A percentile compares a stretch with the other conserved stretches of the same genome.
Conservation (phyloP, 1,140 invertebrate species). For the Agrilus planipennis region DNA sequence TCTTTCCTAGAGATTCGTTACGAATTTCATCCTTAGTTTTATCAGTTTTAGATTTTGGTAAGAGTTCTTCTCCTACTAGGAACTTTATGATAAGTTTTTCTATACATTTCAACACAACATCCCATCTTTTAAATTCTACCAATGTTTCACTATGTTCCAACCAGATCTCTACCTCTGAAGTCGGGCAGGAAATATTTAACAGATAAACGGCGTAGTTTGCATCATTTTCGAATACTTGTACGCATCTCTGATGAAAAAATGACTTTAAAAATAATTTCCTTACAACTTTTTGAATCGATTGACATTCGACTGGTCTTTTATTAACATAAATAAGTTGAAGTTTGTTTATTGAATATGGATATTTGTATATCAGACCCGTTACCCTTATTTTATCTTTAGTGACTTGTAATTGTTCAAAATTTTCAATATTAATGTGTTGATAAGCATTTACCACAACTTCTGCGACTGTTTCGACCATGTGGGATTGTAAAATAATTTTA, state of each 20-base stretch:
- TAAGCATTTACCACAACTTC: constrained; percentile 41
- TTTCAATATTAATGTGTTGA: constrained; percentile 33
- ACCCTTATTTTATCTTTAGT: constrained; percentile 40
- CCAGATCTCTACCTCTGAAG: constrained; percentile 43
- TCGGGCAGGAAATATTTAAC: constrained; percentile 46
- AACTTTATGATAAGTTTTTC: constrained; percentile 38
- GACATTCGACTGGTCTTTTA: constrained; percentile 40
- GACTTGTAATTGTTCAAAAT: constrained; percentile 38
- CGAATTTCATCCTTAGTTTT: neutral
- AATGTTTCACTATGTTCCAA: constrained; percentile 39
- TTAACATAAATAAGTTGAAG: constrained; percentile 53
- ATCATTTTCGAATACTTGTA: constrained; percentile 14
- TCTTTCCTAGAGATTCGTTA: neutral
- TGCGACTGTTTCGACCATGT: constrained; percentile 39
- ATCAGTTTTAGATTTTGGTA: neutral
- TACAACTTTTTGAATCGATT: constrained; percentile 41
- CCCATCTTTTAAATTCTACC: constrained; percentile 50
- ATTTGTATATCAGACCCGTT: constrained; percentile 41
- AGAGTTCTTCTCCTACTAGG: constrained; percentile 23
- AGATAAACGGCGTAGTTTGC: constrained; percentile 42
- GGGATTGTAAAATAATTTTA: constrained; percentile 42
- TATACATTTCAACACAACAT: constrained; percentile 38
- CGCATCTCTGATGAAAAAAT: neutral
- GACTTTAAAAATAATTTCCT: constrained; percentile 18
- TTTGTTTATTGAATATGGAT: constrained; percentile 33